These are phyloP conservation scores for Drosophila mercatorum DNA, from an alignment of 2,888 invertebrate genomes.

Conservation along the genomic window DNA sequence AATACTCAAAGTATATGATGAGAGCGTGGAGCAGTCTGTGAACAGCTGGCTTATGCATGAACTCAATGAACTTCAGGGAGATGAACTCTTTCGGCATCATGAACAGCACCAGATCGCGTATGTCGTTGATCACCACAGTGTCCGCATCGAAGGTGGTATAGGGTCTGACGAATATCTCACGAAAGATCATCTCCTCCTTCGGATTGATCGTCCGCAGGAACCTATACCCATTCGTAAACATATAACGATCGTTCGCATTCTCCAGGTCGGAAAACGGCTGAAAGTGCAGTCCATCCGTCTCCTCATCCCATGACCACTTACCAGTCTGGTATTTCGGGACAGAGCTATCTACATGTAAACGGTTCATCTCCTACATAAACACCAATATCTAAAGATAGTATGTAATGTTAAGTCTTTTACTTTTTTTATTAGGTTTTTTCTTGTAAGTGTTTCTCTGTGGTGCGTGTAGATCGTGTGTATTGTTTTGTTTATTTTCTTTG, in stretches of 20 bases:
- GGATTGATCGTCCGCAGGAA: slow-evolving; percentile 9
- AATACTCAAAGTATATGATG: slow-evolving; percentile 5
- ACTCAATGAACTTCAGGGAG: background rate
- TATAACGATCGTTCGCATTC: background rate
- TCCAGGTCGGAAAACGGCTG: background rate
- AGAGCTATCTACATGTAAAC: background rate
- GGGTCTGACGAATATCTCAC: background rate
- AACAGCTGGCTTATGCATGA: slow-evolving; percentile 7
- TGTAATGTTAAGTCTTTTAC: background rate
- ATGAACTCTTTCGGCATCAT: slow-evolving; percentile 12
- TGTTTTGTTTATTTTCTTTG: background rate
- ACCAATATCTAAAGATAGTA: background rate
- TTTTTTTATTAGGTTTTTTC: background rate
- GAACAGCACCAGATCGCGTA: slow-evolving; percentile 1
- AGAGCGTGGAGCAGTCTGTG: slow-evolving; percentile 3
- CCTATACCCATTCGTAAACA: slow-evolving; percentile 4
- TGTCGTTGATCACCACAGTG: slow-evolving; percentile 5
- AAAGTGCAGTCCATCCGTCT: background rate
- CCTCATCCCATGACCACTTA: slow-evolving; percentile 8
- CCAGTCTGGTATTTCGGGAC: slow-evolving; percentile 9
- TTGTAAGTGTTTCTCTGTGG: background rate
- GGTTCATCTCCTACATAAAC: background rate
- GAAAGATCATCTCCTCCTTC: slow-evolving; percentile 17
- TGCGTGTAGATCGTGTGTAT: background rate
- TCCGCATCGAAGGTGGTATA: slow-evolving; percentile 5